Evolutionary conservation across 2,888 invertebrate genomes (phyloP), one percentile per base, ranked within the genome.

Genomic region (Dexiosoma caninum): DNA sequence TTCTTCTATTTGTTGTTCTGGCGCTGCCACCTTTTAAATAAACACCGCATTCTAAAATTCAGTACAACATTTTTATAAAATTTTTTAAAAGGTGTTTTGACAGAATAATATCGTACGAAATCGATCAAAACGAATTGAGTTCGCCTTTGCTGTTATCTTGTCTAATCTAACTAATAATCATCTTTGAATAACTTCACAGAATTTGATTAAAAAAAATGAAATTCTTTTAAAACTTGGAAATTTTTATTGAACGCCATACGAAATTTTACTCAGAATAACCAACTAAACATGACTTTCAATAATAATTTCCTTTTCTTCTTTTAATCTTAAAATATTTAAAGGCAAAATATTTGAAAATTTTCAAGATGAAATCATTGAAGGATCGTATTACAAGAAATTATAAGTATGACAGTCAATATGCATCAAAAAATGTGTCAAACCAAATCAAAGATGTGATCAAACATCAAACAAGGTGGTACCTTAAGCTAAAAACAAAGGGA

Each of bases 311-410:
- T 27, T 6, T 3, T 27, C 10, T 70, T 71, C 12, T 75, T 70
- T 44, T 53, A 27, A 27, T 55, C 30, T 75, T 19, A 35, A 69
- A 30, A 59, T 57, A 44, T 66, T 57, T 49, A 14, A 74, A 55
- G 35, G 10, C 5, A 74, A 78, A 55, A 69, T 69, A 60, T 71
- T 66, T 53, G 10, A 55, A 40, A 27, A 72, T 60, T 67, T 14
- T 53, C 21, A 10, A 51, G 64, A 55, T 71, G 66, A 78, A 81
- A 74, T 81, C 81, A 81, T 8, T 77, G 69, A 77, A 66, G 69
- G 72, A 81, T 81, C 81, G 37, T 74, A 74, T 81, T 81, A 81
- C 81, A 69, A 77, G 49, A 62, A 77, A 77, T 74, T 81, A 78
- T 69, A 70, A 46, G 55, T 16, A 23, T 23, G 44, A 59, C 55